A percentile compares a stretch with the other conserved stretches of the same genome.
Evolutionary conservation across 2,797 vertebrate genomes (phyloP).

Genomic region (Buphagus erythrorhynchus): DNA sequence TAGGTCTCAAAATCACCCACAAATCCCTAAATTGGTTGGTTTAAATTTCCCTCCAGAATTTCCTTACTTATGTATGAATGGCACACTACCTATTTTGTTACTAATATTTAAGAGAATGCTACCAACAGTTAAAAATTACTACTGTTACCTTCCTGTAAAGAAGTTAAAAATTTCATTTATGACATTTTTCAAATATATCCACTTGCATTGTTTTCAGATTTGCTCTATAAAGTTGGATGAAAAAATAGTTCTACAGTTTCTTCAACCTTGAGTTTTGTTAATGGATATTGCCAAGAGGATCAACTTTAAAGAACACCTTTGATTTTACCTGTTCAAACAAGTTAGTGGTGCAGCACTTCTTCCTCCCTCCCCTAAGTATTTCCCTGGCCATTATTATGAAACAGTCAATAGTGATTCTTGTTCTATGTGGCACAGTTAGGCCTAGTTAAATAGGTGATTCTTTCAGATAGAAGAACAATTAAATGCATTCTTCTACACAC

Average conservation of each 20-base stretch:
- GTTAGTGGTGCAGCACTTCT: not conserved
- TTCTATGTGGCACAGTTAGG: not conserved
- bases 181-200: not conserved
- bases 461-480: not conserved
- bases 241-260: not conserved
- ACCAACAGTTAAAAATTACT: not conserved
- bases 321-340: not conserved
- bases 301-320: not conserved
- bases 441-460: not conserved
- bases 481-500: not conserved
- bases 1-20: not conserved
- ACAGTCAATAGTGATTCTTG: not conserved
- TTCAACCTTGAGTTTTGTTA: not conserved
- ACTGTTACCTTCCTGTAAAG: not conserved
- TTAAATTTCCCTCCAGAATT: not conserved
- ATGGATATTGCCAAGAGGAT: not conserved
- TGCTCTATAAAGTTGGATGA: not conserved
- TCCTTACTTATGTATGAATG: not conserved
- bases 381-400: not conserved
- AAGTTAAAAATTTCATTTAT: not conserved
- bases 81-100: not conserved
- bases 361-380: not conserved
- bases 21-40: not conserved
- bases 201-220: not conserved
- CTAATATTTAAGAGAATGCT: not conserved